phyloP scores from a whole-genome alignment of 2,888 invertebrate genomes.

The Punctoribates punctum region DNA sequence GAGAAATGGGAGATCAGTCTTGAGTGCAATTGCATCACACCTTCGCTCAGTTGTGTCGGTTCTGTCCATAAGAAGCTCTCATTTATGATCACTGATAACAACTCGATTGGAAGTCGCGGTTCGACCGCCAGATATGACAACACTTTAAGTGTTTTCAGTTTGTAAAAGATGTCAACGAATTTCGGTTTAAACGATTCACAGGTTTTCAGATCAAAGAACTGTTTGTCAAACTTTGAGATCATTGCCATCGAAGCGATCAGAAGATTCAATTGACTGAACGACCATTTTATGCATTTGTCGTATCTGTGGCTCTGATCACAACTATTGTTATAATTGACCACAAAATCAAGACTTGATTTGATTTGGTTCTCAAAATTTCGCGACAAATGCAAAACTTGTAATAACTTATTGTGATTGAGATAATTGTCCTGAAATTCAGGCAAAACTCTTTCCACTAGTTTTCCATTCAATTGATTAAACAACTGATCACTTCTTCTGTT shows the following conservation, averaged over 20 bases:
- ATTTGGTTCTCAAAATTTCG: neutral
- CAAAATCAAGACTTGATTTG: neutral
- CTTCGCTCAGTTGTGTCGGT: constrained; percentile 24
- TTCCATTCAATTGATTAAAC: neutral
- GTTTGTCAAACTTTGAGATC: neutral
- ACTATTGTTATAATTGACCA: neutral
- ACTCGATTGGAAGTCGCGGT: constrained; percentile 9
- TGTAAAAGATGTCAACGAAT: constrained; percentile 12
- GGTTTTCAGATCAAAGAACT: neutral
- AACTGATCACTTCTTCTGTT: neutral
- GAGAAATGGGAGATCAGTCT: constrained; percentile 23
- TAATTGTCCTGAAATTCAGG: neutral
- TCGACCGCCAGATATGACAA: constrained; percentile 29
- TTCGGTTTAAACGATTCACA: constrained; percentile 13
- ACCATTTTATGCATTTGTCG: constrained; percentile 11
- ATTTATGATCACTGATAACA: constrained; percentile 12
- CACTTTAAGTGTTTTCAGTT: constrained; percentile 25
- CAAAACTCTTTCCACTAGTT: neutral
- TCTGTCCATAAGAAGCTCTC: constrained; percentile 34
- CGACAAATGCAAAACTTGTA: constrained; percentile 7
- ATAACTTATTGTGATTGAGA: neutral
- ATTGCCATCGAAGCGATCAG: constrained; percentile 21
- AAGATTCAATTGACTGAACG: constrained; percentile 18
- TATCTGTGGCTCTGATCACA: neutral
- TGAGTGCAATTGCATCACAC: constrained; percentile 20